A percentile compares a stretch with the other conserved stretches of the same genome.
Evolutionary conservation across 2,888 invertebrate genomes (phyloP).

Genomic region (Limnephilus auricula): DNA sequence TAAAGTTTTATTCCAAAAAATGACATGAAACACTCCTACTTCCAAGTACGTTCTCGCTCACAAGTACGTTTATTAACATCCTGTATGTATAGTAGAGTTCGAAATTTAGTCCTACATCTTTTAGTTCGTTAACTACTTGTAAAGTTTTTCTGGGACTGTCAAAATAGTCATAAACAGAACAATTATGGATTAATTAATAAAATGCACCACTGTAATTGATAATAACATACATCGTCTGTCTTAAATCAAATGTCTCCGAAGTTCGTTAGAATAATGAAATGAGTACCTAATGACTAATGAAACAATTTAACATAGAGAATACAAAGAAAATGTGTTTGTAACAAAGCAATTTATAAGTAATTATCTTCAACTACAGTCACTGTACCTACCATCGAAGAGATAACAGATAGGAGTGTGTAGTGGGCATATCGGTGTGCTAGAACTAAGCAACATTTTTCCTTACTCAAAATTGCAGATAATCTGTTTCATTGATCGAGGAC

Average conservation of each 20-base stretch:
- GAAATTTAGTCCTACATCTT: too few species aligned
- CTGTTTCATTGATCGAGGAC: too few species aligned
- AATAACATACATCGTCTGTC: neutral
- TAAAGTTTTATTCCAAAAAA: too few species aligned
- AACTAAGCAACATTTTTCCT: too few species aligned
- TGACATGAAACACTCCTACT: too few species aligned
- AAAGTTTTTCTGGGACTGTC: neutral
- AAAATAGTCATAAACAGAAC: neutral
- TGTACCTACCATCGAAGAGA: neutral
- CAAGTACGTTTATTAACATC: too few species aligned
- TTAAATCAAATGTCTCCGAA: neutral
- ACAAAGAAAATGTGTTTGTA: slow-evolving; percentile 4
- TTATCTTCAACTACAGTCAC: neutral
- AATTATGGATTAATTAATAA: neutral
- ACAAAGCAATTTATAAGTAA: slow-evolving; percentile 40
- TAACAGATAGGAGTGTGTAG: neutral
- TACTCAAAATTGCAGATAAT: too few species aligned
- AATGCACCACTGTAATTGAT: neutral
- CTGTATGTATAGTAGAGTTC: too few species aligned
- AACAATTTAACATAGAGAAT: neutral
- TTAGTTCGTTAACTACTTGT: too few species aligned
- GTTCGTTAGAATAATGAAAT: neutral
- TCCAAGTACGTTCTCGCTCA: too few species aligned
- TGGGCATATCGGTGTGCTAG: neutral
- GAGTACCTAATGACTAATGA: neutral